Base-by-base conservation (phyloP, 1,140 invertebrate genomes). In the Callitettix versicolor region DNA sequence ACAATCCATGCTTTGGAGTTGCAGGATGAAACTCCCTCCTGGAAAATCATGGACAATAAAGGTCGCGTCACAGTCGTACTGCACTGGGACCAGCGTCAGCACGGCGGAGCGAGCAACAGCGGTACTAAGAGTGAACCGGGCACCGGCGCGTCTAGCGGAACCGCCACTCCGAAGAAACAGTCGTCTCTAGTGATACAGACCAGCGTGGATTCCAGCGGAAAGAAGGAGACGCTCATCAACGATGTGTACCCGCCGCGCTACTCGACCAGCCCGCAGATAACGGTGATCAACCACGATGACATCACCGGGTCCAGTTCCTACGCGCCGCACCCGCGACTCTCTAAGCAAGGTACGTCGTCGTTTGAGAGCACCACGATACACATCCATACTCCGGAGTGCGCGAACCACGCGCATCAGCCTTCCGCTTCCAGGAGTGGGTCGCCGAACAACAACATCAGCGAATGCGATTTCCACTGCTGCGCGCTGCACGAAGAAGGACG, bases 31-130 rank as follows among this genome's bases (percentile, higher is more conserved):
- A 89, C 88, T 66, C 89, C 90, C 63, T 91, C 89, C 73, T 95
- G 91, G 91, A 93, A 93, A 74, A 92, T 94, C 76, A 92, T 92
- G 87, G 90, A 94, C 79, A 91, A 91, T 79, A 88, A 91, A 76
- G 88, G 89, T 66, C 82, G 89, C 69, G 86, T 94, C 73, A 93
- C 91, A 64, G 88, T 95, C 71, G 89, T 93, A 63, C 75, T 93
- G 67, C 87, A 92, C 72, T 92, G 90, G 88, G 88, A 92, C 77
- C 89, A 76, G 68, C 78, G 75, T 62, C 76, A 71, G 57, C 69
- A 69, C 57, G 72, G 77, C 68, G 69, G n/a, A n/a, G n/a, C n/a
- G n/a, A n/a, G n/a, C n/a, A n/a, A n/a, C n/a, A n/a, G 66, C 71
- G 70, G 69, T 73, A 68, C 65, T 68, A 64, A 76, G 34, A 50